Percentiles rank a stretch among this genome's conserved stretches.
Conservation (phyloP, 2,888 invertebrate genomes). For the Acanthoscelides obtectus region DNA sequence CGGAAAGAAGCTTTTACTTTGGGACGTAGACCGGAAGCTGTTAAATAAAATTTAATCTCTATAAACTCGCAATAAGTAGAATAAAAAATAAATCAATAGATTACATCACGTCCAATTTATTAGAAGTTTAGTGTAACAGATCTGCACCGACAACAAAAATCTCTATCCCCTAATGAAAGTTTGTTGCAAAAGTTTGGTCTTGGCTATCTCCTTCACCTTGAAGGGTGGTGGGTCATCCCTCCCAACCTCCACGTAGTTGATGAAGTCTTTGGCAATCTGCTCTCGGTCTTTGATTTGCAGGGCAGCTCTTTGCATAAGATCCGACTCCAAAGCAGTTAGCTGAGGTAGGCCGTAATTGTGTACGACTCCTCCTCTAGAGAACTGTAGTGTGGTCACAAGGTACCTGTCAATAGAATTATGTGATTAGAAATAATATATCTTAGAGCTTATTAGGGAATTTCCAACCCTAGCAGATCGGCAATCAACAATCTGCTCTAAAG, state of each 20-base stretch:
- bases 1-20: no score
- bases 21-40: no score
- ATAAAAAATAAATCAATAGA: no score
- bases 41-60: no score
- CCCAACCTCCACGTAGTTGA: conserved; percentile 20
- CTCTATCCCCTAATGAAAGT: conserved; percentile 13
- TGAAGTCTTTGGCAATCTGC: conserved; percentile 30
- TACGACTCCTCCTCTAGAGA: conserved; percentile 48
- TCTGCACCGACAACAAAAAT: neutral
- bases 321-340: conserved; percentile 47
- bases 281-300: conserved; percentile 39
- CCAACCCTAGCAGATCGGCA: no score
- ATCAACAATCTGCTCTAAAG: no score
- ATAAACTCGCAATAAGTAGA: no score
- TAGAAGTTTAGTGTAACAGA: neutral
- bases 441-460: no score
- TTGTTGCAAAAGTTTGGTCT: conserved; percentile 21
- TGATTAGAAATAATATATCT: no score
- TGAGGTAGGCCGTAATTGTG: conserved; percentile 50
- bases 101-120: neutral
- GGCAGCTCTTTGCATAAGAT: conserved; percentile 45
- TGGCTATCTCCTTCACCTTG: conserved; percentile 23
- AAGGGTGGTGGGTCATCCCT: conserved; percentile 24
- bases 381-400: conserved; percentile 45
- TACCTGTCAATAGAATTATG: conserved; percentile 39